Evolutionary conservation across 2,797 vertebrate genomes (phyloP).

Genomic region (Ctenosaura bakeri): DNA sequence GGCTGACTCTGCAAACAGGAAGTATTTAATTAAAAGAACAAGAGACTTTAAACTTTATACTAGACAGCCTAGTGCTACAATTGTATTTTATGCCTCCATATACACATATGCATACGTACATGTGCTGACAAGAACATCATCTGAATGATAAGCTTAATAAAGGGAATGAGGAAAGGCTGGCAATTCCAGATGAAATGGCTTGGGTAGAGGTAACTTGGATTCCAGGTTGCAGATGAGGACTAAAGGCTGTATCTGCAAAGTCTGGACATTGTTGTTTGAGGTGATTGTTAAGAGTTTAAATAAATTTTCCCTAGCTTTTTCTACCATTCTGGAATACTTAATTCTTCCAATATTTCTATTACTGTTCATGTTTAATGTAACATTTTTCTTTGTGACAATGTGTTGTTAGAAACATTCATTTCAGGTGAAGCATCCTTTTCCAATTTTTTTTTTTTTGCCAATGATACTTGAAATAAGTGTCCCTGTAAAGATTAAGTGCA

Average conservation of each 20-base stretch:
- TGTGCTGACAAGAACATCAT: not conserved
- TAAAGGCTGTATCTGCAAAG: not conserved
- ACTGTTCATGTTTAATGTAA: slow-evolving; percentile 45
- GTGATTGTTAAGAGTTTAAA: not conserved
- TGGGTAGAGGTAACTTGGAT: not conserved
- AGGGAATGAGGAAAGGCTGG: not conserved
- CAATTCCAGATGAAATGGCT: not conserved
- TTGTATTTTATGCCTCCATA: not conserved
- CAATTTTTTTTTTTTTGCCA: slow-evolving; percentile 60
- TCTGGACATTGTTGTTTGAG: not conserved
- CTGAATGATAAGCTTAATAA: not conserved
- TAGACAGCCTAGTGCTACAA: not conserved
- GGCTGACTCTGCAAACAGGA: not conserved
- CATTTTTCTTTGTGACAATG: slow-evolving; percentile 46
- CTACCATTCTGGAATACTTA: slow-evolving; percentile 54
- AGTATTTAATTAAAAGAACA: slow-evolving; percentile 19
- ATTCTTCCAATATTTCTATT: slow-evolving; percentile 54
- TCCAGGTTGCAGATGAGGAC: not conserved
- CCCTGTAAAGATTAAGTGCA: slow-evolving; percentile 74
- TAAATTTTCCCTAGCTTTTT: slow-evolving; percentile 10
- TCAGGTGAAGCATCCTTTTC: slow-evolving; percentile 58
- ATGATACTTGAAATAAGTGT: slow-evolving; percentile 66
- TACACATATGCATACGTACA: not conserved
- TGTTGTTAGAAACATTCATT: slow-evolving; percentile 61
- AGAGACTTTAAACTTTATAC: not conserved